Evolutionary conservation across 2,797 vertebrate species (phyloP), one percentile per base, ranked within the genome.

Genomic region (Pterois miles): DNA sequence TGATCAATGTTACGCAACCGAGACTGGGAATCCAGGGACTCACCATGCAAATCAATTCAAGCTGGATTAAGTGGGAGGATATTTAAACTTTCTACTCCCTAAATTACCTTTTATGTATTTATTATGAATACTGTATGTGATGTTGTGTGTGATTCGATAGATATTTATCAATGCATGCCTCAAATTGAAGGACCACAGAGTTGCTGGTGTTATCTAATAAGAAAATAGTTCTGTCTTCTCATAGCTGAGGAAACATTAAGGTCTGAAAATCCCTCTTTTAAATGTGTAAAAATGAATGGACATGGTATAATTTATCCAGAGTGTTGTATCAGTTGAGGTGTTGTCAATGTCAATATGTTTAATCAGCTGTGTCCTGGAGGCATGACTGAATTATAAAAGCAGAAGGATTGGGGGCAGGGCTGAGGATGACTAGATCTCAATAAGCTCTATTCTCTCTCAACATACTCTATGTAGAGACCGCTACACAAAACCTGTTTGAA

Each of bases 81-180:
- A 63, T 27, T 59, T 46, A 78, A 79, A 80, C 33, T 20, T 68
- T 71, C 23, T 62, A 56, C 71, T 85, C 40, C 12, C 36, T 50
- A 20, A 79, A 50, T 63, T 20, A 81, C 48, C 34, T 79, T 87
- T 89, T 65, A 38, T 80, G 23, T 86, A 75, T 85, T 82, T 86
- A 66, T 84, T 76, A 67, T 1, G 6, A 80, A 54, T 80, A 59
- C 65, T 88, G 83, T 89, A 75, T 65, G 69, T 76, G 31, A 74
- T 64, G 25, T n/a, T 83, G 46, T 85, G 43, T 81, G 64, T 71
- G 25, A 54, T 78, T 69, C 65, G 25, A 65, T 74, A 48, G n/a
- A 8, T 82, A 82, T 85, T 85, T 87, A 89, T 89, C 78, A 46
- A 74, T 82, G 78, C 83, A 91, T 88, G 88, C 79, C 66, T 85